These are phyloP conservation scores for Platysternon megacephalum DNA, from an alignment of 2,113 vertebrate genomes.

Conservation along the genomic window DNA sequence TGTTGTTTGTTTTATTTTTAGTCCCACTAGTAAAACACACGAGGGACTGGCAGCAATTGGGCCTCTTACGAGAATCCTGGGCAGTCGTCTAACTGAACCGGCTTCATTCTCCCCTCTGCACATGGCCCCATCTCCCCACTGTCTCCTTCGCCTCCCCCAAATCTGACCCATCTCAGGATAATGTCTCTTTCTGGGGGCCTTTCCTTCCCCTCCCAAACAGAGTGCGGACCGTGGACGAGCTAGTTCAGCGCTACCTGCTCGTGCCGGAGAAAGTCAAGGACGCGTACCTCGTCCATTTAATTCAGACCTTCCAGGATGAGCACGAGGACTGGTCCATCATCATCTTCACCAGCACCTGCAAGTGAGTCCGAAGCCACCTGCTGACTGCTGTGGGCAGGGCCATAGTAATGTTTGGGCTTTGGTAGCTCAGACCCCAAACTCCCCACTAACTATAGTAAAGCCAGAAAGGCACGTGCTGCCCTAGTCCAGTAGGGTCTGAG, in stretches of 20 bases:
- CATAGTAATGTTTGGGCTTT: fast-evolving
- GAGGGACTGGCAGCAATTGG: neutral
- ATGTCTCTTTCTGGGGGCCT: neutral
- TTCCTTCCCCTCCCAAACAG: conserved; percentile 59
- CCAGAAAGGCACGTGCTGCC: neutral
- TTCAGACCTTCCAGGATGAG: conserved; percentile 91
- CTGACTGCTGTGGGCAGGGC: fast-evolving
- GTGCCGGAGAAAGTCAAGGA: conserved; percentile 94
- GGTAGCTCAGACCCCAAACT: neutral
- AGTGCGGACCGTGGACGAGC: conserved; percentile 87
- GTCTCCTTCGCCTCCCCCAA: neutral
- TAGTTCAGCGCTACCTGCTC: conserved; percentile 93
- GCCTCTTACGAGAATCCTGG: neutral
- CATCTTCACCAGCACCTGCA: conserved; percentile 97
- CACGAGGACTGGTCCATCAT: conserved; percentile 94
- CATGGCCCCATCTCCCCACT: fast-evolving
- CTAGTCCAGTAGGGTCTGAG: too few species aligned
- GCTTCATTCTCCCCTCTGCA: neutral
- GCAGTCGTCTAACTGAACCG: neutral
- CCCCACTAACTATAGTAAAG: fast-evolving
- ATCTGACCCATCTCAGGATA: neutral
- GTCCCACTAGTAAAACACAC: neutral
- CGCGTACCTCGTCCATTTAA: conserved; percentile 90
- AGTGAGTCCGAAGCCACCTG: conserved; percentile 76
- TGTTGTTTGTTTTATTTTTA: neutral